Conservation (phyloP, 2,888 invertebrate genomes). For the Sphaeridia pumilis region DNA sequence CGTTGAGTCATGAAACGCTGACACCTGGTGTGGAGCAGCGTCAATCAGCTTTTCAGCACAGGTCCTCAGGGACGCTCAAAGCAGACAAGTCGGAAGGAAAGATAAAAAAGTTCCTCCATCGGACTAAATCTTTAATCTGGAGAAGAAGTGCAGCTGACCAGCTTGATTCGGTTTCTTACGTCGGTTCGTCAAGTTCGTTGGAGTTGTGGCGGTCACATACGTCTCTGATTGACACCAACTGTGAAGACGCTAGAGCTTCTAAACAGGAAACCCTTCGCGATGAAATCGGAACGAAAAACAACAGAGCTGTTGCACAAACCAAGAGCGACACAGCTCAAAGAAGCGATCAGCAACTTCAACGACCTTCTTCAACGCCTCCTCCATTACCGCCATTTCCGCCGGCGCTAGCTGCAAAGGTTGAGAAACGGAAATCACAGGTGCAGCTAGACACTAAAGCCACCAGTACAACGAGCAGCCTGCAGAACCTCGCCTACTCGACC, state of each 20-base stretch:
- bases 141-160: conserved; percentile 15
- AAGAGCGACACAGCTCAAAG: too few relatives aligned
- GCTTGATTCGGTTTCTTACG: conserved; percentile 8
- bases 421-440: background rate
- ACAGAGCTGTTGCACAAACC: too few relatives aligned
- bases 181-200: conserved; percentile 11
- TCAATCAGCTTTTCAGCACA: conserved; percentile 9
- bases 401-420: background rate
- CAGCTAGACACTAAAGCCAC: conserved; percentile 6
- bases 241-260: conserved; percentile 2
- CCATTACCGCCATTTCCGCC: conserved; percentile 20
- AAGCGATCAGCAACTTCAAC: too few relatives aligned
- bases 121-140: conserved; percentile 34
- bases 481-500: conserved; percentile 1
- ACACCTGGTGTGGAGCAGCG: too few relatives aligned
- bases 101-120: conserved; percentile 29
- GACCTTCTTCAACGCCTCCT: conserved; percentile 8
- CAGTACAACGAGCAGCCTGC: conserved; percentile 2
- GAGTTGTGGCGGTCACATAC: conserved; percentile 32
- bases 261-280: conserved; percentile 12
- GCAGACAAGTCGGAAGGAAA: conserved; percentile 16
- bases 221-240: conserved; percentile 26
- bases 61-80: conserved; percentile 2
- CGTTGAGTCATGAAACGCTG: too few relatives aligned
- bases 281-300: too few relatives aligned